Evolutionary conservation across 2,888 invertebrate genomes (phyloP).

Genomic region (Conchocele bisecta): DNA sequence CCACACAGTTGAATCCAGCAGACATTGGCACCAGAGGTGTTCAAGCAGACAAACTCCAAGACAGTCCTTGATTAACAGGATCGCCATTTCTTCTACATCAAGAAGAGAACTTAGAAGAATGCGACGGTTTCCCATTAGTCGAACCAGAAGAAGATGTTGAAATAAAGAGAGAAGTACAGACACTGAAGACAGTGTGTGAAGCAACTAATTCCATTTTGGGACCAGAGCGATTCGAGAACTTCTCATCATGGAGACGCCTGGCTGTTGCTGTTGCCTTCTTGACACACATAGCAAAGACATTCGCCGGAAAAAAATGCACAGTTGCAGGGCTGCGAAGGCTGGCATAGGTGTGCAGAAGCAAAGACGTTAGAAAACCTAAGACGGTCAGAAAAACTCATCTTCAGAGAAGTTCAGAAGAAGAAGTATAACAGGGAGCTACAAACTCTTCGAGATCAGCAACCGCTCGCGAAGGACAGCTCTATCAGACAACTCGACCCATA

Average conservation of each 20-base stretch:
- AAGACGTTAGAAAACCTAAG: too few relatives aligned
- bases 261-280: too few relatives aligned
- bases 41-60: neutral
- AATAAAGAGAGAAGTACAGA: neutral
- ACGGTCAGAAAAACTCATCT: conserved; percentile 19
- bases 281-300: too few relatives aligned
- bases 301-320: too few relatives aligned
- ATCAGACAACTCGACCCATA: conserved; percentile 13
- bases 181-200: neutral
- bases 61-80: conserved; percentile 20
- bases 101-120: too few relatives aligned
- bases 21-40: conserved; percentile 19
- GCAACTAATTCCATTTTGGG: neutral
- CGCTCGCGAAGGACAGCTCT: conserved; percentile 7
- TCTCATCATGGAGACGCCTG: too few relatives aligned
- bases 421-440: too few relatives aligned
- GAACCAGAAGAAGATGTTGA: conserved; percentile 15
- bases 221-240: conserved; percentile 11
- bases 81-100: neutral
- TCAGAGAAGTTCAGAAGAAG: too few relatives aligned
- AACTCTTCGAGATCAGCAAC: too few relatives aligned
- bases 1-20: too few relatives aligned
- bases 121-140: neutral
- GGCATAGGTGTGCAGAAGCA: conserved; percentile 11
- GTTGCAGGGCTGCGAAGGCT: conserved; percentile 23